Percentiles rank a stretch among this genome's conserved stretches.
Evolutionary conservation across 1,140 invertebrate genomes (phyloP).

Genomic region (Campoletis sonorensis): DNA sequence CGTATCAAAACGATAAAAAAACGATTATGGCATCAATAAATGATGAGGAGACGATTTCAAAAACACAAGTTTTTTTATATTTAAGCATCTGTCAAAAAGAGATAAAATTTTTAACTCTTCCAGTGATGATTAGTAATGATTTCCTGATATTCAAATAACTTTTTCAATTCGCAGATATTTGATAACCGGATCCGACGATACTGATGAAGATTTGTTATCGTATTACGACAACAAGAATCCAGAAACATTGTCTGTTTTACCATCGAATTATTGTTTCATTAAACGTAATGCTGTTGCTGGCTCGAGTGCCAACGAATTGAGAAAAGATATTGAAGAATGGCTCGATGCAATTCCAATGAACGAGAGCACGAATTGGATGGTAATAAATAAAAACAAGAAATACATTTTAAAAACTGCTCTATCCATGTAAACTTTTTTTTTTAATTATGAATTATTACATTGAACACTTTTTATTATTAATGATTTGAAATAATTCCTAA

Average conservation of each 20-base stretch:
- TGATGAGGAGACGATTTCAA: too few relatives aligned
- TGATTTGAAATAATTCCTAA: too few relatives aligned
- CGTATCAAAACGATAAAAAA: conserved; percentile 6
- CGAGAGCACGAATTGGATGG: conserved; percentile 75
- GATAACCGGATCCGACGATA: conserved; percentile 77
- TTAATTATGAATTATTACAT: background rate
- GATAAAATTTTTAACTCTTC: too few relatives aligned
- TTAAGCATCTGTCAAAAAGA: too few relatives aligned
- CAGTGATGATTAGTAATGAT: too few relatives aligned
- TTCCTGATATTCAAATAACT: background rate
- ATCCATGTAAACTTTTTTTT: background rate
- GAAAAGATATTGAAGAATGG: conserved; percentile 73
- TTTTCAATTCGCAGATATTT: conserved; percentile 73
- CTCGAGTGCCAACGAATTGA: conserved; percentile 74
- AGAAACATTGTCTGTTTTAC: conserved; percentile 77
- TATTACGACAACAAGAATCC: conserved; percentile 79
- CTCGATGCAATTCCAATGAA: conserved; percentile 73
- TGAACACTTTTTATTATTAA: background rate
- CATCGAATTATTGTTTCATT: conserved; percentile 80
- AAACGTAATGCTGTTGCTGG: conserved; percentile 63
- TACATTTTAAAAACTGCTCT: background rate
- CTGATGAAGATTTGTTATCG: conserved; percentile 73
- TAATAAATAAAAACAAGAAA: conserved; percentile 58
- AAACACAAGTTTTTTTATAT: too few relatives aligned
- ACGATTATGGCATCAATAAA: background rate